These are phyloP conservation scores for Tipula vernalis DNA, from an alignment of 2,888 invertebrate genomes.

Conservation along the genomic window DNA sequence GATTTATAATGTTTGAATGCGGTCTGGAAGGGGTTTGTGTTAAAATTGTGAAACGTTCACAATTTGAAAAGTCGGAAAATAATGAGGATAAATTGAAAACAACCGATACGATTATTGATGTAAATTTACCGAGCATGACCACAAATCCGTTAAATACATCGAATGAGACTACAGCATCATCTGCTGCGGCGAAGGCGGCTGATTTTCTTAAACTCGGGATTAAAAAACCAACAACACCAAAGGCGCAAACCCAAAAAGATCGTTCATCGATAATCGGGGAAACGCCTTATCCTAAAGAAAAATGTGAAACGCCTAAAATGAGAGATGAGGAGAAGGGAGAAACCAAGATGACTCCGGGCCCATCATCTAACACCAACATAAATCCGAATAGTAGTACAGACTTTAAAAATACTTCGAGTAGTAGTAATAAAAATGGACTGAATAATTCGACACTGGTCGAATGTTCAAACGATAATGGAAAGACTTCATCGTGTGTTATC, in stretches of 20 bases:
- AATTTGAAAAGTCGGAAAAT: constrained; percentile 59
- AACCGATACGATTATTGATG: constrained; percentile 21
- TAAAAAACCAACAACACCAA: constrained; percentile 44
- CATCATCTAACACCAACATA: not conserved
- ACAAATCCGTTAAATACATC: not conserved
- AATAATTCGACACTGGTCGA: not conserved
- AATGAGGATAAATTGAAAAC: constrained; percentile 39
- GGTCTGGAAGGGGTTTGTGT: constrained; percentile 83
- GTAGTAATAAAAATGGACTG: not conserved
- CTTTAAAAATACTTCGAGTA: not conserved
- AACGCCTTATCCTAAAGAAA: not conserved
- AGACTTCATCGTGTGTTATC: constrained; percentile 74
- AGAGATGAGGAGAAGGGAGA: not conserved
- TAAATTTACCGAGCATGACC: constrained; percentile 23
- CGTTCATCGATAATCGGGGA: constrained; percentile 26
- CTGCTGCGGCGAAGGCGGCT: constrained; percentile 21
- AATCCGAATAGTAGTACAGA: not conserved
- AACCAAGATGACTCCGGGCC: not conserved
- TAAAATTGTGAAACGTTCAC: constrained; percentile 47
- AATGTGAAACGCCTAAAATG: not conserved
- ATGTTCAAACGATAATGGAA: constrained; percentile 50
- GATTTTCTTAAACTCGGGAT: constrained; percentile 30
- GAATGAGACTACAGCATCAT: not conserved
- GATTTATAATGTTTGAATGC: constrained; percentile 95
- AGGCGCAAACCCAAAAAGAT: constrained; percentile 45